Evolutionary conservation across 2,113 vertebrate species (phyloP).

Genomic region (Garra rufa): DNA sequence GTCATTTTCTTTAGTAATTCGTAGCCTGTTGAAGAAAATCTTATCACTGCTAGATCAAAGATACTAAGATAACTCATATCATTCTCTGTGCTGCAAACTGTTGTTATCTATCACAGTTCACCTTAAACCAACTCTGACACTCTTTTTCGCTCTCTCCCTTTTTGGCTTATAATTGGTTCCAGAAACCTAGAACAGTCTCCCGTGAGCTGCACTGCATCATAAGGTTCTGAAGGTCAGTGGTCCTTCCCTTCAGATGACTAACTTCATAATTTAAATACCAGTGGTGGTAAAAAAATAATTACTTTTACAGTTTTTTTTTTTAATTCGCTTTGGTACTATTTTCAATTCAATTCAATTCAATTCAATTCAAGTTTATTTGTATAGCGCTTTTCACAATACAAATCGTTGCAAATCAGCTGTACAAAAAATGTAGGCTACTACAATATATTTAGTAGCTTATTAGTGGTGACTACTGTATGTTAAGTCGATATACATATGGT

Average conservation of each 20-base stretch:
- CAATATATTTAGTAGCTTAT: too few species aligned
- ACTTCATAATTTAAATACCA: slow-evolving; percentile 28
- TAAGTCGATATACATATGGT: too few species aligned
- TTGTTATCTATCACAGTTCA: slow-evolving; percentile 50
- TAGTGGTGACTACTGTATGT: too few species aligned
- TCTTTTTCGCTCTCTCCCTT: neutral
- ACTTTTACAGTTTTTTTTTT: too few species aligned
- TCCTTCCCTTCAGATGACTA: slow-evolving; percentile 44
- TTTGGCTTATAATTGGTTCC: slow-evolving; percentile 58
- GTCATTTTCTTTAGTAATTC: slow-evolving; percentile 34
- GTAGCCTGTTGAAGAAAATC: neutral
- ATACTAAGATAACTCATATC: slow-evolving; percentile 44
- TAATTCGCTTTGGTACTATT: too few species aligned
- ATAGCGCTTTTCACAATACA: too few species aligned
- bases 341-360: too few species aligned
- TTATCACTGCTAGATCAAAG: slow-evolving; percentile 15
- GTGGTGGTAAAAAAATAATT: too few species aligned
- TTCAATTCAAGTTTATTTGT: too few species aligned
- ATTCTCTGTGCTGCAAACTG: slow-evolving; percentile 35
- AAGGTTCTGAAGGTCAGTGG: slow-evolving; percentile 44
- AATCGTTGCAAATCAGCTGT: too few species aligned
- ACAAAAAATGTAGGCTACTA: too few species aligned
- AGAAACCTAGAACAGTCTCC: slow-evolving; percentile 55
- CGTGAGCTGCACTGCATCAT: slow-evolving; percentile 48
- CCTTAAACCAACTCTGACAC: slow-evolving; percentile 55